Percentiles rank a stretch among this genome's conserved stretches.
These are phyloP conservation scores for Hesperia comma DNA, from an alignment of 2,888 invertebrate species.

Conservation along the genomic window DNA sequence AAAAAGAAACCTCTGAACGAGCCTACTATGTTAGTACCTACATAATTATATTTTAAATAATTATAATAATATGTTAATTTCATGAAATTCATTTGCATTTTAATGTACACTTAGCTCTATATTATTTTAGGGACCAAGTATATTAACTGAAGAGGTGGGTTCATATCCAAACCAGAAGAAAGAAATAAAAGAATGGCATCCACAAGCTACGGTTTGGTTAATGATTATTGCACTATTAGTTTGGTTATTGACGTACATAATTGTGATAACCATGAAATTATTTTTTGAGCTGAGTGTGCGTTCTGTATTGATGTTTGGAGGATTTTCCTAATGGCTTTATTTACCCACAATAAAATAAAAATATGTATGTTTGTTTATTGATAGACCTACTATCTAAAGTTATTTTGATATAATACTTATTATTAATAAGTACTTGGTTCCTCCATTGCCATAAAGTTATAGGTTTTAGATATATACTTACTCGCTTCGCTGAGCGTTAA, in stretches of 20 bases:
- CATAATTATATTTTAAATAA: too few species aligned
- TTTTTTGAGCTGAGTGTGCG: background rate
- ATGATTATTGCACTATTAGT: constrained; percentile 53
- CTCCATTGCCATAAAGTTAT: too few species aligned
- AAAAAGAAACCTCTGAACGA: constrained; percentile 38
- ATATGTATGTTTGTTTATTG: too few species aligned
- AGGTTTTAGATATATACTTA: too few species aligned
- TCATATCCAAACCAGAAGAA: constrained; percentile 1
- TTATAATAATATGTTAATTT: background rate
- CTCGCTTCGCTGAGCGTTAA: too few species aligned
- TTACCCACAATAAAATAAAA: too few species aligned
- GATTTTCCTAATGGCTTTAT: background rate
- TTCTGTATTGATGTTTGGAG: background rate
- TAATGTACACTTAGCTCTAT: constrained; percentile 23
- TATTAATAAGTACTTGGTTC: too few species aligned
- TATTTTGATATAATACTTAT: too few species aligned
- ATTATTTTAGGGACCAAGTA: constrained; percentile 43
- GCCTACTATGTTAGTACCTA: constrained; percentile 39
- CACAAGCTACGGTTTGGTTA: constrained; percentile 54
- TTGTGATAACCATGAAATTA: constrained; percentile 8
- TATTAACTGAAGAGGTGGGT: constrained; percentile 38
- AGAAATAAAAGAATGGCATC: constrained; percentile 44
- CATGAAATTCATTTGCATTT: constrained; percentile 2
- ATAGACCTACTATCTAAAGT: too few species aligned
- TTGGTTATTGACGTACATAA: constrained; percentile 50